phyloP scores from a whole-genome alignment of 2,797 vertebrate genomes.

The Eulemur albifrons region DNA sequence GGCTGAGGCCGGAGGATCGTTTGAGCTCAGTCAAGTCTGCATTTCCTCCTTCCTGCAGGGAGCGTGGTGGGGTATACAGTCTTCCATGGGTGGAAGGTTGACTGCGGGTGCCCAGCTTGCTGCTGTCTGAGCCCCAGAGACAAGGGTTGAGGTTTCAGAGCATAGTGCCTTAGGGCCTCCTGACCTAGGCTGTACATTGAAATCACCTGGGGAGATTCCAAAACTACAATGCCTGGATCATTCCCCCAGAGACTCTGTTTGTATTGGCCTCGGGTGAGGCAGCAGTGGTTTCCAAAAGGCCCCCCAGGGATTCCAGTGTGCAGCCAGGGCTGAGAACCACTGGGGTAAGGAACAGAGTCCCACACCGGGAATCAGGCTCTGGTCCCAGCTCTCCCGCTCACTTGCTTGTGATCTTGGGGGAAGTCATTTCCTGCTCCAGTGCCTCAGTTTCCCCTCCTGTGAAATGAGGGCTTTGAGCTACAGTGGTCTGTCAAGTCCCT shows the following conservation, averaged over 20 bases:
- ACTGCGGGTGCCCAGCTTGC: fast-evolving
- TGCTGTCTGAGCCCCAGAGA: not conserved
- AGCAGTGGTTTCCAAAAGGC: not conserved
- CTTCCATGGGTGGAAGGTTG: not conserved
- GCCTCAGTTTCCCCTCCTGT: not conserved
- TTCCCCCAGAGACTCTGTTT: not conserved
- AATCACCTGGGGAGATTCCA: not conserved
- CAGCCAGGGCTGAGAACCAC: not conserved
- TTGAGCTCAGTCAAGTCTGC: not conserved
- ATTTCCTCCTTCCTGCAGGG: not conserved
- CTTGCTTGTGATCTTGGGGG: not conserved
- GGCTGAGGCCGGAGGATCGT: no score
- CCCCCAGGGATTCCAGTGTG: not conserved
- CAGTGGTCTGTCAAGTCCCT: not conserved
- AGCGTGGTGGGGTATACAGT: not conserved
- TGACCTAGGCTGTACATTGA: not conserved
- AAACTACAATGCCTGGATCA: not conserved
- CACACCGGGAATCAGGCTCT: not conserved
- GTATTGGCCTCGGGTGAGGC: not conserved
- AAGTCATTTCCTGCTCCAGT: not conserved
- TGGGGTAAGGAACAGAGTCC: not conserved
- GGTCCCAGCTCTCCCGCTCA: not conserved
- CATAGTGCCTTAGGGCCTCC: not conserved
- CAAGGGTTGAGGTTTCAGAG: not conserved
- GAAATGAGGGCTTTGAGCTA: not conserved